Evolutionary conservation across 2,888 invertebrate genomes (phyloP).

Genomic region (Acholoe squamosa): DNA sequence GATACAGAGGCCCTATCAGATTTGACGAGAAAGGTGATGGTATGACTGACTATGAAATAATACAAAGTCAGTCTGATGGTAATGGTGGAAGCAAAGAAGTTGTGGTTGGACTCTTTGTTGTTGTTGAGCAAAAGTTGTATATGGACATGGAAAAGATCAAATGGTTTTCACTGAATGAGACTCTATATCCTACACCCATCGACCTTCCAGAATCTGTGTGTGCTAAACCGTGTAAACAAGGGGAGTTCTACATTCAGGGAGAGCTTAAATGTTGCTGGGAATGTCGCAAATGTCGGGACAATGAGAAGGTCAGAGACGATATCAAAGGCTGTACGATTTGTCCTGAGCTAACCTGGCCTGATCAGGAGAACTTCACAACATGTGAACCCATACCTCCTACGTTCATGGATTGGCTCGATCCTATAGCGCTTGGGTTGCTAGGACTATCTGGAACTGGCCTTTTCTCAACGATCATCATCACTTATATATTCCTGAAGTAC

Average conservation of each 20-base stretch:
- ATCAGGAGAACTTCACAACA: slow-evolving; percentile 60
- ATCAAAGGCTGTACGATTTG: slow-evolving; percentile 62
- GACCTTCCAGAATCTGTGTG: slow-evolving; percentile 64
- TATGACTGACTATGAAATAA: slow-evolving; percentile 72
- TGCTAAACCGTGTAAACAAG: slow-evolving; percentile 62
- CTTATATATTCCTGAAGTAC: slow-evolving; percentile 67
- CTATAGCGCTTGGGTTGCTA: slow-evolving; percentile 7
- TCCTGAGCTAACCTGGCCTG: slow-evolving; percentile 66
- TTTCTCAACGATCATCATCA: slow-evolving; percentile 39
- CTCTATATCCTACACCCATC: neutral
- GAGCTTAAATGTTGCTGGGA: slow-evolving; percentile 68
- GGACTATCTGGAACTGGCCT: slow-evolving; percentile 61
- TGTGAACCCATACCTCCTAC: slow-evolving; percentile 61
- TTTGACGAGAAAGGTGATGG: slow-evolving; percentile 75
- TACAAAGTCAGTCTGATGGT: slow-evolving; percentile 68
- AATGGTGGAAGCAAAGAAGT: neutral
- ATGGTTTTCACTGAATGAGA: slow-evolving; percentile 23
- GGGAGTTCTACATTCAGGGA: slow-evolving; percentile 63
- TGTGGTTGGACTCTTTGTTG: neutral
- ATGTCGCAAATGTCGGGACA: slow-evolving; percentile 64
- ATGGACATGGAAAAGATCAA: neutral
- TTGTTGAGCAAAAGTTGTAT: neutral
- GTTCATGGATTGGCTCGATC: slow-evolving; percentile 58
- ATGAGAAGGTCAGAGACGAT: slow-evolving; percentile 63
- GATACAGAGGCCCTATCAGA: slow-evolving; percentile 71